Conservation (phyloP, 1,140 invertebrate species). For the Magallana gigas region DNA sequence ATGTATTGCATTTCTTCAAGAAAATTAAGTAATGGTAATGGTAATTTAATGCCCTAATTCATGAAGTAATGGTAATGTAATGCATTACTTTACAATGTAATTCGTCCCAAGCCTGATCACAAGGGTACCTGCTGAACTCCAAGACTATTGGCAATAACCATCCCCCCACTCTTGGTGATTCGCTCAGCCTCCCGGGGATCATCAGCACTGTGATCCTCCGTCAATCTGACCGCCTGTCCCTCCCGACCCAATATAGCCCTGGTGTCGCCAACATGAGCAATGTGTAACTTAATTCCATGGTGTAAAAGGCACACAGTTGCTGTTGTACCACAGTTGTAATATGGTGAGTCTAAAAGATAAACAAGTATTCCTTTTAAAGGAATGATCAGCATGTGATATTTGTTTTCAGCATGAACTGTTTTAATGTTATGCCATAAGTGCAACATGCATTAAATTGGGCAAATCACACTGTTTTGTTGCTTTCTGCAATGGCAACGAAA, state of each 20-base stretch:
- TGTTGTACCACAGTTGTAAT: slow-evolving; percentile 79
- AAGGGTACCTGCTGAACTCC: slow-evolving; percentile 74
- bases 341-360: slow-evolving; percentile 57
- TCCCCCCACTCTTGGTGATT: slow-evolving; percentile 68
- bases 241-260: slow-evolving; percentile 81
- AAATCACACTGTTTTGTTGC: no score
- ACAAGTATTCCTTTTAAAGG: neutral
- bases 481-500: no score
- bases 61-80: no score
- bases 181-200: slow-evolving; percentile 63
- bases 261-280: slow-evolving; percentile 82
- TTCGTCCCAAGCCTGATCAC: no score
- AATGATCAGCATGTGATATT: no score
- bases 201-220: slow-evolving; percentile 81
- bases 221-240: slow-evolving; percentile 79
- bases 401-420: no score
- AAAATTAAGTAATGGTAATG: no score
- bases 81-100: no score
- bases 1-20: no score
- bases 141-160: slow-evolving; percentile 78
- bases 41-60: no score
- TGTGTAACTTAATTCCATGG: slow-evolving; percentile 79
- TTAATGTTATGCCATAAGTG: no score
- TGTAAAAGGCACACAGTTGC: slow-evolving; percentile 82
- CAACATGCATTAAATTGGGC: no score